Conservation (phyloP, 1,140 invertebrate species). For the Geopemphigus sp. region DNA sequence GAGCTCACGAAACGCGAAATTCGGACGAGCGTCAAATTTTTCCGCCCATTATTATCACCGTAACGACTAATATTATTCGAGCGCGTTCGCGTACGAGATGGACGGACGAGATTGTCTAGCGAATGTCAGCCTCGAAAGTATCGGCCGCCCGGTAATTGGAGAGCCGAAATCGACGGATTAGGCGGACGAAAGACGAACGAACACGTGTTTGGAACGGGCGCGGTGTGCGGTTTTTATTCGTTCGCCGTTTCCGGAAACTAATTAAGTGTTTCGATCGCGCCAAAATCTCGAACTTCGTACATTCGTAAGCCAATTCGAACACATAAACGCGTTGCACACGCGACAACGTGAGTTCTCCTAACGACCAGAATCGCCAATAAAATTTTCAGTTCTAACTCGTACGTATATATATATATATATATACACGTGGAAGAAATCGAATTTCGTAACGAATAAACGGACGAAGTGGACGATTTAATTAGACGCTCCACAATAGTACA, state of each 20-base stretch:
- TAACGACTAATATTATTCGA: too few species aligned
- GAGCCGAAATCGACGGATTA: not conserved
- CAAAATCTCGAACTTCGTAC: conserved; percentile 45
- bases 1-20: not conserved
- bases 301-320: conserved; percentile 20
- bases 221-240: conserved; percentile 16
- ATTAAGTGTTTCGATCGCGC: conserved; percentile 43
- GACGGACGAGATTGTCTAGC: too few species aligned
- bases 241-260: conserved; percentile 37
- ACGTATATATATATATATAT: too few species aligned
- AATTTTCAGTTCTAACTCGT: not conserved
- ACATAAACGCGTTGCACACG: not conserved
- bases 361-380: not conserved
- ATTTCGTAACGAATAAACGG: too few species aligned
- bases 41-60: too few species aligned
- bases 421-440: too few species aligned
- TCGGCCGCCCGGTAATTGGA: not conserved
- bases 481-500: too few species aligned
- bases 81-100: too few species aligned
- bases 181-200: not conserved
- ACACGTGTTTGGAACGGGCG: conserved; percentile 30
- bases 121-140: not conserved
- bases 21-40: not conserved
- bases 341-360: not conserved
- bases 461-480: too few species aligned